Evolutionary conservation across 2,888 invertebrate species (phyloP), one percentile per base, ranked within the genome.

Genomic region (Coenonympha arcania): DNA sequence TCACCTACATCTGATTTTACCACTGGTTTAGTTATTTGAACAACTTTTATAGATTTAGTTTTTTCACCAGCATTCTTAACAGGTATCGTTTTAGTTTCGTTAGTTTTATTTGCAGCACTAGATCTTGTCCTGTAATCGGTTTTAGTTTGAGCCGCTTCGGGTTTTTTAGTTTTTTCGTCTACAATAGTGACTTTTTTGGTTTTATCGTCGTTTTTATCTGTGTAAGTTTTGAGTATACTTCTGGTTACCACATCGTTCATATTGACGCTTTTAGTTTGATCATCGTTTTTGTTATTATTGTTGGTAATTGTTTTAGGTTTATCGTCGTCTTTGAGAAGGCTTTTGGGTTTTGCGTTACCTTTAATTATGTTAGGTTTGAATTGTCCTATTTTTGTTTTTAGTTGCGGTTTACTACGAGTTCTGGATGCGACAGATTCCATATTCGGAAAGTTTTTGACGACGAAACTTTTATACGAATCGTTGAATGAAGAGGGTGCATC

Each of bases 331-430:
- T 13, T 22, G n/a, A n/a, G n/a, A 1, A 11, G 13, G 18, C 9
- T 42, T 16, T 42, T 42, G 18, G 13, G 26, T 9, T 30, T 34
- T 6, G 30, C 39, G 4, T 9, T 3, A 2, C 28, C 30, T 8
- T 16, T 20, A 16, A 22, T 34, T 34, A 49, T 34, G 4, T 19
- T 26, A n/a, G 52, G 66, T 11, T 68, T 75, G 22, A 72, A 76
- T 44, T 79, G 76, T 0, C 76, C 75, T 0, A 78, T 76, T 54
- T 69, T 78, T 0, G 79, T 76, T 62, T 77, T 78, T 0, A 77
- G 58, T 4, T 41, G 39, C 3, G 43, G 46, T n/a, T 45, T 49
- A 4, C 30, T 51, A 0, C 26, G 28, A 18, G 44, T 52, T 9
- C 42, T 47, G 1, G 39, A 48, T 1, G 49, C 0, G 67, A 48